phyloP scores from a whole-genome alignment of 2,113 vertebrate species.

The Lepisosteus osseus region DNA sequence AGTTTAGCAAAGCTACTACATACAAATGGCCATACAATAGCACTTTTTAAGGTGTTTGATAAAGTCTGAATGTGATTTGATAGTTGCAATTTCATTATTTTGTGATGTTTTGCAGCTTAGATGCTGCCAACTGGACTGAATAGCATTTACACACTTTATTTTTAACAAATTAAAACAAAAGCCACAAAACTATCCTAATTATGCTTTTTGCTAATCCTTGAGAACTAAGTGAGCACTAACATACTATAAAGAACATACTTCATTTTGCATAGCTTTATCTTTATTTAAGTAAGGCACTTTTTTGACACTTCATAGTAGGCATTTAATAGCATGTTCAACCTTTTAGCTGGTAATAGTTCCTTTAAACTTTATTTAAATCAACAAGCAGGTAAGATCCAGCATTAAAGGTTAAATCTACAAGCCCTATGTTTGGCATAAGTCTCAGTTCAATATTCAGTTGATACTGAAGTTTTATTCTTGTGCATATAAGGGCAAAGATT shows the following conservation, averaged over 20 bases:
- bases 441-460: conserved; percentile 61
- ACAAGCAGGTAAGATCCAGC: conserved; percentile 49
- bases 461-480: conserved; percentile 53
- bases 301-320: conserved; percentile 60
- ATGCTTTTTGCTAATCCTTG: conserved; percentile 49
- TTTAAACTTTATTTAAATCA: conserved; percentile 49
- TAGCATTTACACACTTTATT: conserved; percentile 52
- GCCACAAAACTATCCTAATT: conserved; percentile 50
- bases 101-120: conserved; percentile 50
- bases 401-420: conserved; percentile 40
- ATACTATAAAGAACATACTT: conserved; percentile 69
- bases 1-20: conserved; percentile 82
- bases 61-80: conserved; percentile 42
- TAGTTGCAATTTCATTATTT: conserved; percentile 47
- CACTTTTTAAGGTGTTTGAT: conserved; percentile 55
- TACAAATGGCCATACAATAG: conserved; percentile 79
- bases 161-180: conserved; percentile 47
- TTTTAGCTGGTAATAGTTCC: conserved; percentile 42
- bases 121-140: conserved; percentile 56
- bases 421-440: conserved; percentile 65
- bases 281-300: conserved; percentile 94
- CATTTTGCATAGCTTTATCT: conserved; percentile 95
- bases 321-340: conserved; percentile 55
- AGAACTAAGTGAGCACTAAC: conserved; percentile 51
- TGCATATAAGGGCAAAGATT: conserved; percentile 63